Evolutionary conservation across 2,113 vertebrate species (phyloP).

Genomic region (Tapirus terrestris): DNA sequence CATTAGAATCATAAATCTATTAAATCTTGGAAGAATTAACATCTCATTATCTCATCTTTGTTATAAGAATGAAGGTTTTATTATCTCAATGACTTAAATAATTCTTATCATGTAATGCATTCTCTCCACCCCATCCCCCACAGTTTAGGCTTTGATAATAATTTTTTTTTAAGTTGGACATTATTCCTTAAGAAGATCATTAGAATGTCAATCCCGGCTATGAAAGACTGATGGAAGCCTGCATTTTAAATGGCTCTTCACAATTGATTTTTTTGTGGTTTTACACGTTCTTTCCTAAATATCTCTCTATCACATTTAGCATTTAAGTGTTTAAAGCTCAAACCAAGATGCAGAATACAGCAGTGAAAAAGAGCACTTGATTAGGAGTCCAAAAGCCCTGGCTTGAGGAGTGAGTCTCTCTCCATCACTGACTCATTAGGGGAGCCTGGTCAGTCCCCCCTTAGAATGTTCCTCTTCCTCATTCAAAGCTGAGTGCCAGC

Average conservation of each 20-base stretch:
- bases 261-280: neutral
- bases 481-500: neutral
- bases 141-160: conserved; percentile 63
- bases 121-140: neutral
- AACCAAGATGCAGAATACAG: conserved; percentile 61
- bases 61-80: conserved; percentile 79
- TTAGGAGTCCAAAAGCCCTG: neutral
- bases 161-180: conserved; percentile 60
- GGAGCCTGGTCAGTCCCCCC: neutral
- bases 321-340: conserved; percentile 67
- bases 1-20: conserved; percentile 80
- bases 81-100: conserved; percentile 70
- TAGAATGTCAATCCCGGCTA: conserved; percentile 57
- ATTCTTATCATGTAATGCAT: conserved; percentile 38
- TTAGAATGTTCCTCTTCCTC: neutral
- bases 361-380: conserved; percentile 30
- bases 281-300: neutral
- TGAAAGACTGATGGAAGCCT: conserved; percentile 71
- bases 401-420: neutral
- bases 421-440: neutral
- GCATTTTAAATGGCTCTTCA: conserved; percentile 67
- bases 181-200: conserved; percentile 70
- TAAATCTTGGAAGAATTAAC: conserved; percentile 75
- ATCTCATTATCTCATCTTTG: conserved; percentile 80
- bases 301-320: conserved; percentile 67